Percentiles rank a stretch among this genome's conserved stretches.
Conservation (phyloP, 1,140 invertebrate genomes). For the Drosophila suzukii region DNA sequence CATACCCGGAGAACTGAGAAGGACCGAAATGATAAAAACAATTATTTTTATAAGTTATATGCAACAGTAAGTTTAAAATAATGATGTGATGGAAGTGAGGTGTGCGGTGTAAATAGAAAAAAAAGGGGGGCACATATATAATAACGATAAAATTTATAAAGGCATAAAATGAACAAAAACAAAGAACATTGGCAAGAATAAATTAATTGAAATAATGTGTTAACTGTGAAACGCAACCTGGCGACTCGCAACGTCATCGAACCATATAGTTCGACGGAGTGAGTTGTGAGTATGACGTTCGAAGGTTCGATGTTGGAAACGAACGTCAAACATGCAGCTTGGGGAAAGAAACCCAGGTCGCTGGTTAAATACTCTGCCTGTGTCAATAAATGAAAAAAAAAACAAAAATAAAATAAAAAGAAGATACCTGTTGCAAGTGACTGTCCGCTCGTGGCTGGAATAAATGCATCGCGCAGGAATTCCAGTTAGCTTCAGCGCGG, state of each 20-base stretch:
- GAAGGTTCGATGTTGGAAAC: slow-evolving; percentile 1
- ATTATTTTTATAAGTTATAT: slow-evolving; percentile 6
- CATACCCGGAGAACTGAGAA: slow-evolving; percentile 1
- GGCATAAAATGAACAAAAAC: neutral
- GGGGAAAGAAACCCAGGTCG: slow-evolving; percentile 3
- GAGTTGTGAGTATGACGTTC: slow-evolving; percentile 2
- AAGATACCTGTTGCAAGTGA: slow-evolving; percentile 7
- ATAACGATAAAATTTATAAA: neutral
- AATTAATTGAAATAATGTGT: slow-evolving; percentile 7
- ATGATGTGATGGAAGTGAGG: no score
- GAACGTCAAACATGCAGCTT: slow-evolving; percentile 5
- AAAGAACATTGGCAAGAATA: slow-evolving; percentile 3
- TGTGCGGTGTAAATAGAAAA: neutral
- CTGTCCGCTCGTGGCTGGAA: slow-evolving; percentile 6
- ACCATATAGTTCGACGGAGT: slow-evolving; percentile 4
- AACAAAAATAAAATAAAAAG: neutral
- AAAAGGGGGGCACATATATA: neutral
- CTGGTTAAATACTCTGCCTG: slow-evolving; percentile 1
- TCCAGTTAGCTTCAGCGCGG: slow-evolving; percentile 1
- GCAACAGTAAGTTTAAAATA: no score
- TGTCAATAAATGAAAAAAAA: slow-evolving; percentile 8
- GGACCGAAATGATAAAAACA: slow-evolving; percentile 1
- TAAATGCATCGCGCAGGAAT: slow-evolving; percentile 10
- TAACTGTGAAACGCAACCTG: no score
- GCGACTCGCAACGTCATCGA: slow-evolving; percentile 4